A percentile compares a stretch with the other conserved stretches of the same genome.
These are phyloP conservation scores for Dufourea novaeangliae DNA, from an alignment of 1,140 invertebrate genomes.

Conservation along the genomic window DNA sequence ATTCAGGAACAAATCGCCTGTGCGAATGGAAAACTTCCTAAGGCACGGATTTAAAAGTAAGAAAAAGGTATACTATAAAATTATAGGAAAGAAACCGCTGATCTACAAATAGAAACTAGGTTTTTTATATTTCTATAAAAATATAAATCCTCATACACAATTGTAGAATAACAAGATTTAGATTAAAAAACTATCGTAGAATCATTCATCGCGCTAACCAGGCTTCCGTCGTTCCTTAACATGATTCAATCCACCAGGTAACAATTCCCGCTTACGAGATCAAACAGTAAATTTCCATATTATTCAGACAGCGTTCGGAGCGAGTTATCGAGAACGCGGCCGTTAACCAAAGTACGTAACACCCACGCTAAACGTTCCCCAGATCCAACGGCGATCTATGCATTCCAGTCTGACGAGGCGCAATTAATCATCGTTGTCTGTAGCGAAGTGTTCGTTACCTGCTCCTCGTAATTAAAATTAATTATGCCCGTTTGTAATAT, in stretches of 20 bases:
- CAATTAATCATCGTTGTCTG: conserved; percentile 62
- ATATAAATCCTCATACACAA: no score
- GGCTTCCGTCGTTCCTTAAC: neutral
- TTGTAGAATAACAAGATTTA: no score
- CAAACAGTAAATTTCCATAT: neutral
- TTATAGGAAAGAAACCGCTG: no score
- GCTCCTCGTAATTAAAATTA: conserved; percentile 67
- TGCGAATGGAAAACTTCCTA: no score
- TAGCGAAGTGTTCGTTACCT: conserved; percentile 57
- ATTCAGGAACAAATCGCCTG: no score
- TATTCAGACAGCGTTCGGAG: conserved; percentile 5
- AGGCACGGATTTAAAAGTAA: no score
- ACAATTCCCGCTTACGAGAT: neutral
- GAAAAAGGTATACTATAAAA: no score
- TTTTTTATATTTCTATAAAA: no score
- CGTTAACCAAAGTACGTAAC: conserved; percentile 25
- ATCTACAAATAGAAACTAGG: no score
- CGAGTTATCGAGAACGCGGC: conserved; percentile 24
- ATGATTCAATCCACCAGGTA: neutral
- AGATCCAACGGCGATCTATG: conserved; percentile 35
- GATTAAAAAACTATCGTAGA: no score
- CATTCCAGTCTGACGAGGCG: conserved; percentile 33
- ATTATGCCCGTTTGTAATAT: conserved; percentile 60
- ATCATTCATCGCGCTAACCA: no score
- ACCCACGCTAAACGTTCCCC: neutral